A percentile compares a stretch with the other conserved stretches of the same genome.
Evolutionary conservation across 2,113 vertebrate genomes (phyloP).

Genomic region (Puntigrus tetrazona): DNA sequence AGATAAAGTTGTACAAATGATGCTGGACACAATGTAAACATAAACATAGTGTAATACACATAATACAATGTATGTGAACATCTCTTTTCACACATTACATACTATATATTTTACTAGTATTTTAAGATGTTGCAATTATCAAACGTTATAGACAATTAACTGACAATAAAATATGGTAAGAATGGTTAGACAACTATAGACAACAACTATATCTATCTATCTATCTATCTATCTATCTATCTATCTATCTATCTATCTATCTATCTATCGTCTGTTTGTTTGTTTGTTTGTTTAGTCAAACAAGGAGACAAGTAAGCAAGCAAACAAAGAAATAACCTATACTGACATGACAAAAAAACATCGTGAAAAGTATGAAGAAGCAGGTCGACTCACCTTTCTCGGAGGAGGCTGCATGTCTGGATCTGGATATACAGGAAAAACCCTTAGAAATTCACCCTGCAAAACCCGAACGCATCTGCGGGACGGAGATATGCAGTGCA

Average conservation of each 20-base stretch:
- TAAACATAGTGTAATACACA: not conserved
- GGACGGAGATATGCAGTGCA: conserved; percentile 32
- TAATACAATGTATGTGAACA: too few relatives aligned
- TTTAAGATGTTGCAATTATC: too few relatives aligned
- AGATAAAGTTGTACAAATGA: too few relatives aligned
- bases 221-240: not conserved
- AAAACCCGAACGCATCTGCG: conserved; percentile 37
- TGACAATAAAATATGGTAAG: too few relatives aligned
- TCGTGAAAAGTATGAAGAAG: not conserved
- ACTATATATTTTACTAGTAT: too few relatives aligned
- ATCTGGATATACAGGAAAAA: conserved; percentile 62
- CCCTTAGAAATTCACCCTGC: conserved; percentile 50
- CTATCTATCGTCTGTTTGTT: too few relatives aligned
- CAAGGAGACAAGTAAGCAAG: not conserved
- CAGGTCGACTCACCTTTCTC: conserved; percentile 84
- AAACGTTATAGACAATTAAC: too few relatives aligned
- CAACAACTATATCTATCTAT: not conserved
- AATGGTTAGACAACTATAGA: not conserved
- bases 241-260: not conserved
- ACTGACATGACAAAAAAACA: not conserved
- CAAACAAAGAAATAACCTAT: not conserved
- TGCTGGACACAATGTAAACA: not conserved
- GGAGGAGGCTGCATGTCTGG: conserved; percentile 92
- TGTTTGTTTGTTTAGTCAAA: not conserved
- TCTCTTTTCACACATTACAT: too few relatives aligned